Conservation (phyloP, 1,140 invertebrate genomes). For the Brachionus angularis region DNA sequence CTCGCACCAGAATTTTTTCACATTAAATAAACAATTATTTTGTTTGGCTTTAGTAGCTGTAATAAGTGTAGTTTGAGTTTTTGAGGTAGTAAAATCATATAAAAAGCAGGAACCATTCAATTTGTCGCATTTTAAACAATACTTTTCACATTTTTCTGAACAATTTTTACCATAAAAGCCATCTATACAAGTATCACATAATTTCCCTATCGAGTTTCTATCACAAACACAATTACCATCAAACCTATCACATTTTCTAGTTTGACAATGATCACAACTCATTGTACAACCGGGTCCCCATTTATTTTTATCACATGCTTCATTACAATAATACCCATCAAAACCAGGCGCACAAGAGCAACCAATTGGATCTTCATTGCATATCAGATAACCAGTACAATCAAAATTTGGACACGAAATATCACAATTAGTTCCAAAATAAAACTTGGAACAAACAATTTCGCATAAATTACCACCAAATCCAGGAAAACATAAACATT, state of each 20-base stretch:
- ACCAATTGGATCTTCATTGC: background rate
- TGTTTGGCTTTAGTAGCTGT: too few relatives aligned
- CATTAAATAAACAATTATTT: too few relatives aligned
- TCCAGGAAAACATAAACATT: background rate
- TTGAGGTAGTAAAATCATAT: too few relatives aligned
- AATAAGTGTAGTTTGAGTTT: too few relatives aligned
- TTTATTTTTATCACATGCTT: background rate
- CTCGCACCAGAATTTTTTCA: too few relatives aligned
- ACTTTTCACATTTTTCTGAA: background rate
- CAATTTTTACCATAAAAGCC: slow-evolving; percentile 15
- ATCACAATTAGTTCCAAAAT: slow-evolving; percentile 7
- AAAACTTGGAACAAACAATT: background rate
- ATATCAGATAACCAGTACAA: slow-evolving; percentile 9
- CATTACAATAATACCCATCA: slow-evolving; percentile 11
- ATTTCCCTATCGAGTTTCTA: background rate
- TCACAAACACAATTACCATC: background rate
- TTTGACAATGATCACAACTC: background rate
- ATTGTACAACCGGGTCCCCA: slow-evolving; percentile 17
- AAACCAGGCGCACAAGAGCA: slow-evolving; percentile 27
- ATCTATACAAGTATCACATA: slow-evolving; percentile 8
- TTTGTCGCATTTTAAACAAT: slow-evolving; percentile 5
- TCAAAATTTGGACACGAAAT: background rate
- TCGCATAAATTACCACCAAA: background rate
- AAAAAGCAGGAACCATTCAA: too few relatives aligned
- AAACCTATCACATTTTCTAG: slow-evolving; percentile 19